Percentiles rank a stretch among this genome's conserved stretches.
phyloP scores from a whole-genome alignment of 1,140 invertebrate genomes.

The Monomorium pharaonis region DNA sequence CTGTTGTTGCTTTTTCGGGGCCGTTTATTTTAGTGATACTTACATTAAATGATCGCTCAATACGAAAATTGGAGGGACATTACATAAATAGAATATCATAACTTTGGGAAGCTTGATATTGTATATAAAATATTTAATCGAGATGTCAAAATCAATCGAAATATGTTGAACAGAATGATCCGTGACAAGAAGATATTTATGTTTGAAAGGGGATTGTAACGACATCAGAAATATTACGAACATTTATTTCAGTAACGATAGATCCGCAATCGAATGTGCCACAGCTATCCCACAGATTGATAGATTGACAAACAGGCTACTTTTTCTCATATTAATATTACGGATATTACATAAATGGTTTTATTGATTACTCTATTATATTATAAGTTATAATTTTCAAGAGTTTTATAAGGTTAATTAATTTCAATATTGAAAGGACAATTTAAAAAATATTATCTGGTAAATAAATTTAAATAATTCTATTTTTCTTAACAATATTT shows the following conservation, averaged over 20 bases:
- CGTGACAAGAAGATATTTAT: not conserved
- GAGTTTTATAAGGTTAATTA: not conserved
- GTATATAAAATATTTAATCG: conserved; percentile 16
- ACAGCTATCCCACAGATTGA: not conserved
- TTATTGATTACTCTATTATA: not conserved
- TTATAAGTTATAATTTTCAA: not conserved
- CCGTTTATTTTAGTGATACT: not conserved
- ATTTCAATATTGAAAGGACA: not conserved
- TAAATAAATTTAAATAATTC: not conserved
- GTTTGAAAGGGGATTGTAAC: conserved; percentile 7
- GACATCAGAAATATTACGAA: not conserved
- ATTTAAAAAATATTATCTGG: not conserved
- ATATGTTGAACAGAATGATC: not conserved
- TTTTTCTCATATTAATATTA: not conserved
- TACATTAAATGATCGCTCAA: not conserved
- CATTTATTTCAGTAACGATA: conserved; percentile 13
- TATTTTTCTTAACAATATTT: not conserved
- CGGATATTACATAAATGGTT: conserved; percentile 13
- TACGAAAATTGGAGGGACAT: not conserved
- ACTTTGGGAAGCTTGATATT: not conserved
- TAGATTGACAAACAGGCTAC: not conserved
- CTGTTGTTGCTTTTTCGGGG: conserved; percentile 4
- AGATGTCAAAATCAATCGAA: not conserved
- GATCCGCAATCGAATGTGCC: not conserved
- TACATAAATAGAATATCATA: not conserved